Conservation (phyloP, 2,888 invertebrate genomes). For the Nomada lathburiana region DNA sequence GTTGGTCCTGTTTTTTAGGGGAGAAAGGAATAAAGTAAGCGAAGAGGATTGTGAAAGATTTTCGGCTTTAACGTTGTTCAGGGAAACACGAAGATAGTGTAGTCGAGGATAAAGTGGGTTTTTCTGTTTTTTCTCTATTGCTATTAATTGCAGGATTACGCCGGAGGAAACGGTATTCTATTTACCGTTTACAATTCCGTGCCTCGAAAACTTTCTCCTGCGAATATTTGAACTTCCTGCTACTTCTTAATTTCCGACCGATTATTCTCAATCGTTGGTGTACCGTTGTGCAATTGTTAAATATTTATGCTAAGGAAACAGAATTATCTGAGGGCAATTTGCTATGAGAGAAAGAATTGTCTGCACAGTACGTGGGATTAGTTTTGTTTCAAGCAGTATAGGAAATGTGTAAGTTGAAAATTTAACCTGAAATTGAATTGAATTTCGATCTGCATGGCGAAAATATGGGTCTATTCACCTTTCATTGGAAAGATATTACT, state of each 20-base stretch:
- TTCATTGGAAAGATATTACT: not conserved
- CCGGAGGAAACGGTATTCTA: not conserved
- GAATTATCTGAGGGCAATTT: too few species aligned
- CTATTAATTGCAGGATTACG: constrained; percentile 38
- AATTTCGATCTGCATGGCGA: not conserved
- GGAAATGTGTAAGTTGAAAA: not conserved
- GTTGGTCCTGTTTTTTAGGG: not conserved
- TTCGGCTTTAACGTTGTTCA: not conserved
- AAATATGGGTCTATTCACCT: not conserved
- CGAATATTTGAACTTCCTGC: not conserved
- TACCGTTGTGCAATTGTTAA: not conserved
- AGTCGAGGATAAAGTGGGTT: constrained; percentile 32
- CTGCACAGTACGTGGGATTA: too few species aligned
- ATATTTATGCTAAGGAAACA: constrained; percentile 1
- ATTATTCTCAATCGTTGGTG: not conserved
- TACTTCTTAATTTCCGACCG: not conserved
- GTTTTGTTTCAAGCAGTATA: not conserved
- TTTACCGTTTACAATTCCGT: not conserved
- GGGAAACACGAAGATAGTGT: not conserved
- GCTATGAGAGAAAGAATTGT: too few species aligned
- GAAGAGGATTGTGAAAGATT: constrained; percentile 17
- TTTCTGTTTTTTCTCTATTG: constrained; percentile 33
- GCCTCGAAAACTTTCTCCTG: too few species aligned
- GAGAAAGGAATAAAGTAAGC: not conserved
- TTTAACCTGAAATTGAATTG: not conserved